Conservation (phyloP, 2,113 vertebrate species). For the Quiscalus mexicanus region DNA sequence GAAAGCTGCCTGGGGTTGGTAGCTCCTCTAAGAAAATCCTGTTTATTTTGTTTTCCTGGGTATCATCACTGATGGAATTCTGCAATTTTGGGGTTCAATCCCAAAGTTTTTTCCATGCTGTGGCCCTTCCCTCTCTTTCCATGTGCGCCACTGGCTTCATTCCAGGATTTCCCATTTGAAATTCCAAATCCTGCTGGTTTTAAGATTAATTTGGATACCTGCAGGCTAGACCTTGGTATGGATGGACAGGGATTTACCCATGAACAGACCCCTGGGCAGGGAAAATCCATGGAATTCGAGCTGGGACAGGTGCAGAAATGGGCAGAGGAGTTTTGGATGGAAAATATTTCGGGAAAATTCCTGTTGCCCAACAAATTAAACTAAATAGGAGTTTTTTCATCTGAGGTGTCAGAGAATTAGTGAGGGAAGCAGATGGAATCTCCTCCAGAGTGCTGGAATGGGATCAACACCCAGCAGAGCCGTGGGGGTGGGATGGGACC, state of each 20-base stretch:
- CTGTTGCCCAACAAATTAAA: background rate
- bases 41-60: background rate
- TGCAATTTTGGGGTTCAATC: background rate
- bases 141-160: rapidly evolving
- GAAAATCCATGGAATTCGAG: background rate
- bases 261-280: rapidly evolving
- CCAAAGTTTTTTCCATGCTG: rapidly evolving
- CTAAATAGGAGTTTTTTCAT: background rate
- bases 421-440: slow-evolving; percentile 29
- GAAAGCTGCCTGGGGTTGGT: background rate
- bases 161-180: background rate
- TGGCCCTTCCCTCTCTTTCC: background rate
- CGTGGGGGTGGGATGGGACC: background rate
- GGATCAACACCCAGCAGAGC: background rate
- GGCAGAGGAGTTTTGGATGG: background rate
- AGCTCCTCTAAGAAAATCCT: background rate
- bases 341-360: background rate
- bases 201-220: background rate
- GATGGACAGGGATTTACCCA: background rate
- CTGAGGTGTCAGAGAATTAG: slow-evolving; percentile 9
- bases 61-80: background rate
- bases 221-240: background rate
- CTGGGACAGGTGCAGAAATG: background rate
- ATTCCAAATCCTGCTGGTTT: background rate
- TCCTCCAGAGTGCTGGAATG: background rate